Evolutionary conservation across 2,888 invertebrate genomes (phyloP).

Genomic region (Ctena decussata): DNA sequence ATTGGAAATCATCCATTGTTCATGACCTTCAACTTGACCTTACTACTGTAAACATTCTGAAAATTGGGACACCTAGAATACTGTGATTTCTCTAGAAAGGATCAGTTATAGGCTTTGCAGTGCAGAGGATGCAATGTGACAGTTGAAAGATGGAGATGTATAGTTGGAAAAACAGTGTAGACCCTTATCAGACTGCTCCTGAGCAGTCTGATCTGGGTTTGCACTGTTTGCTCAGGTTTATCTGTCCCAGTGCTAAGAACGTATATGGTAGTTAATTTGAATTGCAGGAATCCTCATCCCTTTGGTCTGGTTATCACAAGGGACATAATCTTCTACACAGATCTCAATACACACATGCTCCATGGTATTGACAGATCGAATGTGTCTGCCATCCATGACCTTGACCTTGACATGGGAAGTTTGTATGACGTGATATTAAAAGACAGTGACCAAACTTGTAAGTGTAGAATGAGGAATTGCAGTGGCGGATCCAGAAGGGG

Average conservation of each 20-base stretch:
- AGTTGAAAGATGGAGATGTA: too few species aligned
- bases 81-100: too few species aligned
- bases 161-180: not conserved
- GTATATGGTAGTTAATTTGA: not conserved
- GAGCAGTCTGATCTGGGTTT: not conserved
- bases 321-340: slow-evolving; percentile 38
- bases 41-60: too few species aligned
- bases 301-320: slow-evolving; percentile 20
- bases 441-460: not conserved
- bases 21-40: too few species aligned
- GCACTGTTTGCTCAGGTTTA: not conserved
- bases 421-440: slow-evolving; percentile 26
- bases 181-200: not conserved
- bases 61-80: too few species aligned
- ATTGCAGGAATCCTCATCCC: slow-evolving; percentile 47
- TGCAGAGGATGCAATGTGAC: too few species aligned
- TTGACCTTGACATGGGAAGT: slow-evolving; percentile 29
- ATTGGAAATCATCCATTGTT: too few species aligned
- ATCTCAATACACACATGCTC: slow-evolving; percentile 35
- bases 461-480: not conserved
- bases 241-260: too few species aligned
- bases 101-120: too few species aligned
- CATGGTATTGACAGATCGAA: slow-evolving; percentile 30
- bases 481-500: not conserved
- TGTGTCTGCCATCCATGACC: not conserved